A percentile compares a stretch with the other conserved stretches of the same genome.
phyloP scores from a whole-genome alignment of 2,888 invertebrate species.

The Eilema griseolum region DNA sequence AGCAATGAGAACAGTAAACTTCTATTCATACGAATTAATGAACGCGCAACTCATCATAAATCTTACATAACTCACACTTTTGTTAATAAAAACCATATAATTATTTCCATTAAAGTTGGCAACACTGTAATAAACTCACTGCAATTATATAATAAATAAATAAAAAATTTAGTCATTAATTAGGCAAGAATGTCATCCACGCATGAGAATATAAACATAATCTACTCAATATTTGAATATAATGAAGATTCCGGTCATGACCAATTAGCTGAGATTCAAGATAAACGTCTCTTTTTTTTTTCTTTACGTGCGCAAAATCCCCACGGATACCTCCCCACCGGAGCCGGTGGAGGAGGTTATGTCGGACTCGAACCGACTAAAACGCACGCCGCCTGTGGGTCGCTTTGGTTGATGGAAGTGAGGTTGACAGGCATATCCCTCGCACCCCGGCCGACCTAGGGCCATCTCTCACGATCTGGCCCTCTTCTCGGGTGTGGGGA shows the following conservation, averaged over 20 bases:
- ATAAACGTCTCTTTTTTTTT: too few species aligned
- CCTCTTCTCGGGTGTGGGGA: too few species aligned
- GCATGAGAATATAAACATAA: slow-evolving; percentile 8
- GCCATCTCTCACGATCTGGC: too few species aligned
- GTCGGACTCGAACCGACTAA: too few species aligned
- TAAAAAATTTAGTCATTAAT: slow-evolving; percentile 7
- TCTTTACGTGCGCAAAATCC: too few species aligned
- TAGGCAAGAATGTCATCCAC: background rate
- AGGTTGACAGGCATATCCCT: too few species aligned
- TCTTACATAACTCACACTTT: slow-evolving; percentile 1
- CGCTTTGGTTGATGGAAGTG: too few species aligned
- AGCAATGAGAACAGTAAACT: background rate
- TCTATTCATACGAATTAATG: background rate
- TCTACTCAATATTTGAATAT: background rate
- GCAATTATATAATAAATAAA: background rate
- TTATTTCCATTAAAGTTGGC: background rate
- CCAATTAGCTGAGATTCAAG: slow-evolving; percentile 5
- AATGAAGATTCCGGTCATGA: background rate
- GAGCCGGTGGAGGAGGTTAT: too few species aligned
- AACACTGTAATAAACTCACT: background rate
- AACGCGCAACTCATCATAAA: background rate
- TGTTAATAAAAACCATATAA: background rate
- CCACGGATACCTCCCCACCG: too few species aligned
- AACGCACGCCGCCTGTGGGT: too few species aligned
- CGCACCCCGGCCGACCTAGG: too few species aligned